Conservation (phyloP, 2,888 invertebrate genomes). For the Myathropa florea region DNA sequence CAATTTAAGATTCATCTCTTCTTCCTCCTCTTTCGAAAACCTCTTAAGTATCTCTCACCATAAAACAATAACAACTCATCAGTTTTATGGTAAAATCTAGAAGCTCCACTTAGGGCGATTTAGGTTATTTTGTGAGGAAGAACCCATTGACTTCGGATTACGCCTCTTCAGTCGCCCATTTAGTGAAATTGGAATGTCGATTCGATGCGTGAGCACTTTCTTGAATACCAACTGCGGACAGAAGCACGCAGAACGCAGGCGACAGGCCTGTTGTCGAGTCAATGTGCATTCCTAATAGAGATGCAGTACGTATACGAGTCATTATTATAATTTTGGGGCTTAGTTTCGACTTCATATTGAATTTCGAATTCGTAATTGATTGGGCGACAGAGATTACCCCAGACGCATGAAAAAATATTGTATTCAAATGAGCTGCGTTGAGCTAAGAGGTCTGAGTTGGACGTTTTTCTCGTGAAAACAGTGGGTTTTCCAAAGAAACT, state of each 20-base stretch:
- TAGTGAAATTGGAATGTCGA: not conserved
- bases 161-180: not conserved
- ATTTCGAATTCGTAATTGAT: conserved; percentile 10
- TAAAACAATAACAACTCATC: not conserved
- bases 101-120: not conserved
- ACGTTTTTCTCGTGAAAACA: not conserved
- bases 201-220: not conserved
- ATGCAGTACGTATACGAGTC: not conserved
- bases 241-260: no score
- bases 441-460: not conserved
- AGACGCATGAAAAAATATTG: not conserved
- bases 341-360: not conserved
- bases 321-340: conserved; percentile 16
- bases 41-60: not conserved
- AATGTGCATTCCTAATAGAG: conserved; percentile 8
- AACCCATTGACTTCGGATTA: not conserved
- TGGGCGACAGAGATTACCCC: not conserved
- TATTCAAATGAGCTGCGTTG: conserved; percentile 7
- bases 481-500: not conserved
- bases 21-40: no score
- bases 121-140: not conserved
- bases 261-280: not conserved
- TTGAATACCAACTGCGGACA: not conserved
- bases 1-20: not conserved
- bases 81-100: not conserved